These are phyloP conservation scores for Volucella bombylans DNA, from an alignment of 2,888 invertebrate genomes.

Conservation along the genomic window DNA sequence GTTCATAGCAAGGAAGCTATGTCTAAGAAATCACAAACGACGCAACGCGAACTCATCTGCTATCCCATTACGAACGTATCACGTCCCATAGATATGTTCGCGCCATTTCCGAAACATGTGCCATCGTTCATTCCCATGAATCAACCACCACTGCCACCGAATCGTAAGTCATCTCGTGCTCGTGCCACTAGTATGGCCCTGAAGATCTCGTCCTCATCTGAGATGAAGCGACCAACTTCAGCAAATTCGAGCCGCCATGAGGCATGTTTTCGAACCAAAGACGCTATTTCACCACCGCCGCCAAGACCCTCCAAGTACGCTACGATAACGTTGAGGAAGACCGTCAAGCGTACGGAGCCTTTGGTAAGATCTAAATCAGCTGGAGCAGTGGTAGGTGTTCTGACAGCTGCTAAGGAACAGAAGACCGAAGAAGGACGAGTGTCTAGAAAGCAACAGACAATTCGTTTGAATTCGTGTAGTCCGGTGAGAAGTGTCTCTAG, in stretches of 20 bases:
- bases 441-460: constrained; percentile 77
- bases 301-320: constrained; percentile 79
- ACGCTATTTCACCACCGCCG: constrained; percentile 73
- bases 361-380: constrained; percentile 81
- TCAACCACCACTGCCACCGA: constrained; percentile 90
- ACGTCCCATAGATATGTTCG: constrained; percentile 82
- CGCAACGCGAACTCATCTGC: constrained; percentile 85
- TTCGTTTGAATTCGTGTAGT: constrained; percentile 79
- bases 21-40: constrained; percentile 73
- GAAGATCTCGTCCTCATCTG: constrained; percentile 84
- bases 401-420: constrained; percentile 76
- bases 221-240: constrained; percentile 75
- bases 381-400: constrained; percentile 78
- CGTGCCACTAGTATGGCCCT: constrained; percentile 86
- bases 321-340: constrained; percentile 81
- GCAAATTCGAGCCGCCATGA: constrained; percentile 79
- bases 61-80: constrained; percentile 83
- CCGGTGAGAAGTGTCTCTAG: constrained; percentile 75
- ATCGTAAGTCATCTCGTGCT: constrained; percentile 88
- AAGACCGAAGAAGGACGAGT: constrained; percentile 73
- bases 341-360: constrained; percentile 79
- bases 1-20: constrained; percentile 84
- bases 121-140: constrained; percentile 84
- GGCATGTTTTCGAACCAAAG: constrained; percentile 80
- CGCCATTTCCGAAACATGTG: constrained; percentile 85